These are phyloP conservation scores for Dipodomys spectabilis DNA, from an alignment of 2,113 vertebrate genomes.

Conservation along the genomic window DNA sequence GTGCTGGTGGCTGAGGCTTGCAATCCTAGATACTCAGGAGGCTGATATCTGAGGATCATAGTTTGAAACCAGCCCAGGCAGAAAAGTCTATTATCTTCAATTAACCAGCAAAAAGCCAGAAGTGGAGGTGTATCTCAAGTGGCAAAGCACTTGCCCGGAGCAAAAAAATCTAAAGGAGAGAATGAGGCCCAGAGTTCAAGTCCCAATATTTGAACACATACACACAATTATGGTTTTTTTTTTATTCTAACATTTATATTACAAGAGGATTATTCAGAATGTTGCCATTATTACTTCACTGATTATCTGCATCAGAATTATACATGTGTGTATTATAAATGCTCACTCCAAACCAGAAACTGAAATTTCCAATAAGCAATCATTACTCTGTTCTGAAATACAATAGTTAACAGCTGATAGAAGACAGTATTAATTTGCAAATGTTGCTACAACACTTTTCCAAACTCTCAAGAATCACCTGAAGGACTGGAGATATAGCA, in stretches of 20 bases:
- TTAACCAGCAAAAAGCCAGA: too few relatives aligned
- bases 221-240: too few relatives aligned
- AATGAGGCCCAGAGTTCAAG: too few relatives aligned
- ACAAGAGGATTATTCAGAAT: slow-evolving; percentile 37
- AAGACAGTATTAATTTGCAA: slow-evolving; percentile 13
- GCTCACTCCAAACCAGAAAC: slow-evolving; percentile 14
- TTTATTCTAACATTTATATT: neutral
- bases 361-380: neutral
- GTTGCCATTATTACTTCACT: slow-evolving; percentile 11
- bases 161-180: too few relatives aligned
- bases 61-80: too few relatives aligned
- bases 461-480: slow-evolving; percentile 15
- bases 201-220: too few relatives aligned
- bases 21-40: too few relatives aligned
- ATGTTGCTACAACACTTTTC: neutral
- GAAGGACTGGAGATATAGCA: neutral
- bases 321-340: slow-evolving; percentile 8
- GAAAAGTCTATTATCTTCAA: too few relatives aligned
- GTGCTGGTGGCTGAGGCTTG: too few relatives aligned
- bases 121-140: too few relatives aligned
- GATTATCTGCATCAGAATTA: slow-evolving; percentile 25
- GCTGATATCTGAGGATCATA: too few relatives aligned
- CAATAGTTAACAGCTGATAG: neutral
- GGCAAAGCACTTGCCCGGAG: too few relatives aligned
- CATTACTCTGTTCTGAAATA: neutral